These are phyloP conservation scores for Micromesistius poutassou DNA, from an alignment of 2,797 vertebrate species.

Conservation along the genomic window DNA sequence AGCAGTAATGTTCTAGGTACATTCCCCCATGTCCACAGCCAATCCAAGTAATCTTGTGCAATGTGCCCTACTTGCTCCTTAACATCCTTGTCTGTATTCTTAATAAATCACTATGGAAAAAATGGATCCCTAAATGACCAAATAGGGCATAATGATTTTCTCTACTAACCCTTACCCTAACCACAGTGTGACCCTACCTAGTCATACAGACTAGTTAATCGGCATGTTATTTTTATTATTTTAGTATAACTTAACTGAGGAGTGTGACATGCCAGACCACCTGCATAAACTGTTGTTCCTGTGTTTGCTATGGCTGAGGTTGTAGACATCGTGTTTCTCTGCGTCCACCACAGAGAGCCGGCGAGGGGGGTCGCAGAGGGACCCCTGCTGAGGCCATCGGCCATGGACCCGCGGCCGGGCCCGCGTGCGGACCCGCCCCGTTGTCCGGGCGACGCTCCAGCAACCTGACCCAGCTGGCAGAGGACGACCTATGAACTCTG, in stretches of 20 bases:
- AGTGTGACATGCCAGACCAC: not conserved
- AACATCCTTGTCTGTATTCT: too few species aligned
- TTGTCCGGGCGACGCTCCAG: slow-evolving; percentile 71
- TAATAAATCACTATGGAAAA: too few species aligned
- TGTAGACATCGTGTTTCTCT: slow-evolving; percentile 35
- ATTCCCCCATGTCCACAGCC: too few species aligned
- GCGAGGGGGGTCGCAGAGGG: slow-evolving; percentile 66
- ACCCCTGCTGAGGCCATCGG: slow-evolving; percentile 51
- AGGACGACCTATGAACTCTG: slow-evolving; percentile 83
- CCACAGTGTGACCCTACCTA: not conserved
- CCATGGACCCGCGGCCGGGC: slow-evolving; percentile 47
- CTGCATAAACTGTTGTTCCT: not conserved
- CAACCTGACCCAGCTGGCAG: slow-evolving; percentile 82
- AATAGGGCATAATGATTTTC: too few species aligned
- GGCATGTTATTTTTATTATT: not conserved
- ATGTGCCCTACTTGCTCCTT: too few species aligned
- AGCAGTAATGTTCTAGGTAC: too few species aligned
- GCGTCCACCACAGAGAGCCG: slow-evolving; percentile 67
- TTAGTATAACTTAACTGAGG: not conserved
- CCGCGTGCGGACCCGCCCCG: slow-evolving; percentile 48
- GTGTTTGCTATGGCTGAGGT: not conserved
- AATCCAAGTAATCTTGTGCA: too few species aligned
- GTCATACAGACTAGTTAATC: not conserved
- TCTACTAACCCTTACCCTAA: too few species aligned
- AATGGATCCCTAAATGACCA: too few species aligned